These are phyloP conservation scores for Trididemnum miniatum DNA, from an alignment of 23 tunicate species.

Conservation along the genomic window DNA sequence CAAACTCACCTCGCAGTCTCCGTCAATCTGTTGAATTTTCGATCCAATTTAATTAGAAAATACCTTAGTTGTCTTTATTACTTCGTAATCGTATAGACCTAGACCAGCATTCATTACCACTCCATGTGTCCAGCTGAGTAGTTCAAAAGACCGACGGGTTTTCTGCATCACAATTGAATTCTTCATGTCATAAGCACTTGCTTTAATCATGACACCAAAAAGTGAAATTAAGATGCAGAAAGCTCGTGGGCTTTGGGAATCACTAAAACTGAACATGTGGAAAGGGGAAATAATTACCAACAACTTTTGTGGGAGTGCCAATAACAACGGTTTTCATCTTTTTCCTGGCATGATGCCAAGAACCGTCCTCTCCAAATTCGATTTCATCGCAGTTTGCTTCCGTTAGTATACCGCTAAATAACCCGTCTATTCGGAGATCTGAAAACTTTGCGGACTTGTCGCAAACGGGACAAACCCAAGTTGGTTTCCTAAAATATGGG, in stretches of 20 bases:
- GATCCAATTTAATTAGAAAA: too few relatives aligned
- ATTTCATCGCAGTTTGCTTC: slow-evolving; percentile 52
- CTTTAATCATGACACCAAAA: not conserved
- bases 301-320: slow-evolving; percentile 36
- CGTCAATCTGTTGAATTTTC: too few relatives aligned
- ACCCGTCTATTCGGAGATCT: slow-evolving; percentile 43
- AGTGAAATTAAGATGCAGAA: too few relatives aligned
- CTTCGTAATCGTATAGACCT: too few relatives aligned
- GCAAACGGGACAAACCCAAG: slow-evolving; percentile 96
- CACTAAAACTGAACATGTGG: too few relatives aligned
- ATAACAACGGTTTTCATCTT: slow-evolving; percentile 47
- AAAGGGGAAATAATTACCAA: slow-evolving; percentile 15
- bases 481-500: slow-evolving; percentile 49
- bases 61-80: too few relatives aligned
- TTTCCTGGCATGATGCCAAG: slow-evolving; percentile 58
- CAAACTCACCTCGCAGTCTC: too few relatives aligned
- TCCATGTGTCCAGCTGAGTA: too few relatives aligned
- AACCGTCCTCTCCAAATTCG: slow-evolving; percentile 69
- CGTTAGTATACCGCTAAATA: slow-evolving; percentile 57
- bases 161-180: too few relatives aligned
- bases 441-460: slow-evolving; percentile 66
- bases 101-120: too few relatives aligned
- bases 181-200: not conserved
- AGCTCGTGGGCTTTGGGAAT: too few relatives aligned
- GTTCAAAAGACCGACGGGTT: too few relatives aligned